Evolutionary conservation across 1,140 invertebrate species (phyloP).

Genomic region (Meloidogyne exigua): DNA sequence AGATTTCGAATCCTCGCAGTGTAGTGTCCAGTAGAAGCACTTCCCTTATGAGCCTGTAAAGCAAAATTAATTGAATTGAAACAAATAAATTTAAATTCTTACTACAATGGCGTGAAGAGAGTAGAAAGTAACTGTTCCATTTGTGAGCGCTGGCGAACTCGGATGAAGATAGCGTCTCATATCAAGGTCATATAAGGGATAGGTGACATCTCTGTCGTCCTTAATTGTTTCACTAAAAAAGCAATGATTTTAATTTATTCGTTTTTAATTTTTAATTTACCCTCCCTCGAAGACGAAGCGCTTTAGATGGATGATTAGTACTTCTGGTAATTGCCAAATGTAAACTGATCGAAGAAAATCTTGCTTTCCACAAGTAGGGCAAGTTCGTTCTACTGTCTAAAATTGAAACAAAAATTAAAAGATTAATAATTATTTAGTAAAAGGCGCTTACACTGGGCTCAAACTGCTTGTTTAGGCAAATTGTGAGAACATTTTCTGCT

Average conservation of each 20-base stretch:
- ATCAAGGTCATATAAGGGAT: background rate
- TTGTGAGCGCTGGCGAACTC: background rate
- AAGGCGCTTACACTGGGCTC: background rate
- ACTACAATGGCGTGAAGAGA: background rate
- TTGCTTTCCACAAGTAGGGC: background rate
- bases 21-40: background rate
- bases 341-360: background rate
- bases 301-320: background rate
- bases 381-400: background rate
- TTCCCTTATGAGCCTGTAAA: background rate
- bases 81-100: background rate
- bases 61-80: background rate
- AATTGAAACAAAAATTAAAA: too few relatives aligned
- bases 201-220: background rate
- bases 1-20: background rate
- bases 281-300: background rate
- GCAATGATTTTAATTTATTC: background rate
- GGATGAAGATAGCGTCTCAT: background rate
- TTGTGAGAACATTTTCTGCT: background rate
- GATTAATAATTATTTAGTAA: background rate
- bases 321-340: background rate
- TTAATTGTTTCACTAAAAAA: background rate
- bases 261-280: background rate
- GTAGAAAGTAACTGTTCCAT: background rate
- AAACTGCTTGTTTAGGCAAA: background rate